Percentiles rank a stretch among this genome's conserved stretches.
Evolutionary conservation across 1,140 invertebrate species (phyloP).

Genomic region (Ephestia elutella): DNA sequence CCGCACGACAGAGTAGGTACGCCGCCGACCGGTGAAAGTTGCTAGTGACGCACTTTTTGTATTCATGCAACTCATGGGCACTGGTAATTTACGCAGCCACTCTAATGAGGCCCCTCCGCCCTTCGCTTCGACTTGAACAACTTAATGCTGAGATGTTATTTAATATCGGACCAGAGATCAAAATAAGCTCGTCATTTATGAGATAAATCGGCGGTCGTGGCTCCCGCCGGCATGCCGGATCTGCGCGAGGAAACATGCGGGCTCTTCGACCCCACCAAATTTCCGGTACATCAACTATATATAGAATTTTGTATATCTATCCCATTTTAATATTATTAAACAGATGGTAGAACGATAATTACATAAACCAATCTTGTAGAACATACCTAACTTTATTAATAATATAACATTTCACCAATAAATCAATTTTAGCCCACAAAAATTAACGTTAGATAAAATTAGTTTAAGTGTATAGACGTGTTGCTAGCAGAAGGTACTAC

Average conservation of each 20-base stretch:
- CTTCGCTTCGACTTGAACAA: slow-evolving; percentile 19
- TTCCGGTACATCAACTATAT: slow-evolving; percentile 16
- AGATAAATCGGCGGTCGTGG: slow-evolving; percentile 38
- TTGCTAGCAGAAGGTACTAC: neutral
- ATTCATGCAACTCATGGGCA: slow-evolving; percentile 42
- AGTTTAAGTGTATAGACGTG: neutral
- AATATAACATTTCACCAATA: no score
- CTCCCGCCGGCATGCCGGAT: slow-evolving; percentile 26
- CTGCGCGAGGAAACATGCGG: slow-evolving; percentile 33
- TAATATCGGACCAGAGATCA: slow-evolving; percentile 30
- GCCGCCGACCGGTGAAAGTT: slow-evolving; percentile 49
- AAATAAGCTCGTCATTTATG: slow-evolving; percentile 31
- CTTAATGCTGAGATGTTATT: slow-evolving; percentile 17
- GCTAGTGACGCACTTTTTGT: slow-evolving; percentile 57
- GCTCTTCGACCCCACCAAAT: slow-evolving; percentile 25
- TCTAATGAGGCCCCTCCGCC: slow-evolving; percentile 26
- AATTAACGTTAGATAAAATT: no score
- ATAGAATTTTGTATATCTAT: neutral
- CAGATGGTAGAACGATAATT: neutral
- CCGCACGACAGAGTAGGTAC: slow-evolving; percentile 17
- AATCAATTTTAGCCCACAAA: no score
- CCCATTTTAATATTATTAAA: neutral
- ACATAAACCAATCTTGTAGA: neutral
- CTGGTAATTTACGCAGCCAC: slow-evolving; percentile 39
- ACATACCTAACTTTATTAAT: no score